These are phyloP conservation scores for Odontamblyopus lacepedii DNA, from an alignment of 2,797 vertebrate genomes.

Conservation along the genomic window DNA sequence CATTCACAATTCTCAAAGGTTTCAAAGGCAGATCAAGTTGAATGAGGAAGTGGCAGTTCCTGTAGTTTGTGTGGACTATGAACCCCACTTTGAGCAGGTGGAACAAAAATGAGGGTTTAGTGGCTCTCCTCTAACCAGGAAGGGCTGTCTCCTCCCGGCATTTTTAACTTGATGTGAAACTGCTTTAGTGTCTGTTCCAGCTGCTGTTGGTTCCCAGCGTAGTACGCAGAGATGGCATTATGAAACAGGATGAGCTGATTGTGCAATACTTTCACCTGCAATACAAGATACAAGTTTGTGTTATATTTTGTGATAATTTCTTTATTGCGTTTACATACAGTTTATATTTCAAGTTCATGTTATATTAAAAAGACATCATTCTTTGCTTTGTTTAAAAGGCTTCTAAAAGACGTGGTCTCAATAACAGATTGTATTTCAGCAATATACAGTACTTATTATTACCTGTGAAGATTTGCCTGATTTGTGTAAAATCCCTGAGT, in stretches of 20 bases:
- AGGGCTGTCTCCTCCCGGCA: conserved; percentile 90
- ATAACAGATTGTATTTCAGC: too few relatives aligned
- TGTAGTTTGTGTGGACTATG: conserved; percentile 46
- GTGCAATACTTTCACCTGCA: conserved; percentile 96
- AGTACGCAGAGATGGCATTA: conserved; percentile 96
- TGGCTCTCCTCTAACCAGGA: conserved; percentile 95
- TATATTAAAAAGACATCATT: background rate
- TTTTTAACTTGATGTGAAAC: conserved; percentile 99
- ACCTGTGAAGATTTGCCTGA: too few relatives aligned
- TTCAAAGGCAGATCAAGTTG: conserved; percentile 38
- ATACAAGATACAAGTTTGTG: background rate
- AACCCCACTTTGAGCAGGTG: conserved; percentile 19
- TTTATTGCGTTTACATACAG: too few relatives aligned
- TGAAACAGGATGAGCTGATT: conserved; percentile 99
- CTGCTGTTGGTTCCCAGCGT: conserved; percentile 97
- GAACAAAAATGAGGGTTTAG: conserved; percentile 69
- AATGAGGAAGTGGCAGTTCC: conserved; percentile 27
- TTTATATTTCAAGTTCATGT: too few relatives aligned
- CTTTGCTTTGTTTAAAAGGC: too few relatives aligned
- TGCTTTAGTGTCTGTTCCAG: conserved; percentile 98
- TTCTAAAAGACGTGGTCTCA: too few relatives aligned
- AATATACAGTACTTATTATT: too few relatives aligned
- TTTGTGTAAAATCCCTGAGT: too few relatives aligned
- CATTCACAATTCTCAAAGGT: conserved; percentile 40
- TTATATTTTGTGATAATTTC: too few relatives aligned